Conservation (phyloP, 2,888 invertebrate genomes). For the Linnaemya tessellans region DNA sequence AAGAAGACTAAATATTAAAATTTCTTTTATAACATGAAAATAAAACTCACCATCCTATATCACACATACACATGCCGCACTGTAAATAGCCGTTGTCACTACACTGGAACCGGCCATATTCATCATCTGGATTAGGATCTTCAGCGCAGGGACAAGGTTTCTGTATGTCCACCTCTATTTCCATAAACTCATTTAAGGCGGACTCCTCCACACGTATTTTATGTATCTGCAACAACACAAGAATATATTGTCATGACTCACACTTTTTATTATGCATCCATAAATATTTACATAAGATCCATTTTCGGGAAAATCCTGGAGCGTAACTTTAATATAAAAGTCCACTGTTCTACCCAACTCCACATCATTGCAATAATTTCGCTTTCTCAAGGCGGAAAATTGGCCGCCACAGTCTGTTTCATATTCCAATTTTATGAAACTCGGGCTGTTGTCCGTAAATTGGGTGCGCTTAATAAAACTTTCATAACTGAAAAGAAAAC, state of each 20-base stretch:
- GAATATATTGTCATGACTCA: too few relatives aligned
- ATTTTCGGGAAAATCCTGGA: conserved; percentile 85
- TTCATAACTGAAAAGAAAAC: conserved; percentile 85
- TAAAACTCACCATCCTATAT: conserved; percentile 85
- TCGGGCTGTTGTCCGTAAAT: conserved; percentile 86
- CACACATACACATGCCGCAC: conserved; percentile 87
- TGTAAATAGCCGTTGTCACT: conserved; percentile 85
- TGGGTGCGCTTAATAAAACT: conserved; percentile 87
- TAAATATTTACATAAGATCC: conserved; percentile 83
- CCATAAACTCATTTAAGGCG: conserved; percentile 88
- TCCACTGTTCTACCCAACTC: conserved; percentile 86
- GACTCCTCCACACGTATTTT: conserved; percentile 89
- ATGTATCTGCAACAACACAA: conserved; percentile 79
- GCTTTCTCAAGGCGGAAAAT: conserved; percentile 83
- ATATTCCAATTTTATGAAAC: conserved; percentile 87
- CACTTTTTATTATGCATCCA: background rate
- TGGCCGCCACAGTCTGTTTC: conserved; percentile 88
- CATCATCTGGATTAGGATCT: conserved; percentile 76
- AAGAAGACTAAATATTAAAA: background rate
- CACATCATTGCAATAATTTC: conserved; percentile 86
- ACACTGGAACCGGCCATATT: conserved; percentile 77
- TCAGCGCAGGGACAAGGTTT: conserved; percentile 88
- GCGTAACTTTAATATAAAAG: conserved; percentile 86
- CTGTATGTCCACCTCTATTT: conserved; percentile 89
- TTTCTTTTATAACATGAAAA: background rate